Percentiles rank a stretch among this genome's conserved stretches.
Conservation (phyloP, 2,113 vertebrate species). For the Limanda limanda region DNA sequence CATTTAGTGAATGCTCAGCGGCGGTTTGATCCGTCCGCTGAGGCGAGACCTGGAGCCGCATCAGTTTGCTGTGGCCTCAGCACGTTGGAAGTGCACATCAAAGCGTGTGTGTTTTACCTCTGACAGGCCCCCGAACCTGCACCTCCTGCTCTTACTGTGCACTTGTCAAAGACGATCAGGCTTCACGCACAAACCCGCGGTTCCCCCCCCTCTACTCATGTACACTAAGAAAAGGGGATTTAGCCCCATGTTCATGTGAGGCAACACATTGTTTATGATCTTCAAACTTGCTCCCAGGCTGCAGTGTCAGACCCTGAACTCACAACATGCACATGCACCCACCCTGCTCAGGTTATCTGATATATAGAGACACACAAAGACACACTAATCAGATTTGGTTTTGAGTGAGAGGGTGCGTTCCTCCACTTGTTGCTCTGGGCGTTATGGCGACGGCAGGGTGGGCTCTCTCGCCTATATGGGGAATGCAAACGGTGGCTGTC, state of each 20-base stretch:
- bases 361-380: background rate
- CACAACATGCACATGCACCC: background rate
- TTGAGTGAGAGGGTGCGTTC: slow-evolving; percentile 13
- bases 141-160: slow-evolving; percentile 57
- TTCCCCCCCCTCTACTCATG: slow-evolving; percentile 14
- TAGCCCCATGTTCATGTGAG: slow-evolving; percentile 1
- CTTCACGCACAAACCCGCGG: slow-evolving; percentile 34
- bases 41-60: slow-evolving; percentile 34
- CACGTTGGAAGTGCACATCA: slow-evolving; percentile 62
- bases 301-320: background rate
- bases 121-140: slow-evolving; percentile 51
- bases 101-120: slow-evolving; percentile 70
- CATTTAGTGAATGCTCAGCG: background rate
- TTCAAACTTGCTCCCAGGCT: slow-evolving; percentile 16
- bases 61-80: slow-evolving; percentile 44
- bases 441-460: slow-evolving; percentile 25
- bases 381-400: background rate
- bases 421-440: slow-evolving; percentile 14
- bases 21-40: slow-evolving; percentile 40
- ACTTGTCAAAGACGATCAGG: slow-evolving; percentile 71
- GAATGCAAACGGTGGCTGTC: slow-evolving; percentile 64
- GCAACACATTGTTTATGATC: slow-evolving; percentile 22
- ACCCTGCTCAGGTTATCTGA: background rate
- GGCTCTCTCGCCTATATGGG: slow-evolving; percentile 52
- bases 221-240: slow-evolving; percentile 10